Evolutionary conservation across 1,140 invertebrate species (phyloP), one percentile per base, ranked within the genome.

Genomic region (Protaetia brevitarsis): DNA sequence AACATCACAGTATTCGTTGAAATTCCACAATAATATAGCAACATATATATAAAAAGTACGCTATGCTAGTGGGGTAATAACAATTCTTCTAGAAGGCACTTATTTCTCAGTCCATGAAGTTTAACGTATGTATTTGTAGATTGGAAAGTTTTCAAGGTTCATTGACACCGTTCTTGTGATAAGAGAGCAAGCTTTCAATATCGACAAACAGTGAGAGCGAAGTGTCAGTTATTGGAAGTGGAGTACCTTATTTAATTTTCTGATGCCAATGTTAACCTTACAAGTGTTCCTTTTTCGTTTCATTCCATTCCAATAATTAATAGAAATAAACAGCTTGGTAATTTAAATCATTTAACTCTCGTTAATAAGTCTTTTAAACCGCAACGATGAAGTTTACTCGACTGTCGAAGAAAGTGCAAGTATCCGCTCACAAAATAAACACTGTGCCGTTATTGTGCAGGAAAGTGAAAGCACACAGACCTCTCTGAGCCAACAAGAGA

Each of bases 61-160:
- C n/a, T n/a, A n/a, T n/a, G n/a, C n/a, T n/a, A n/a, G n/a, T n/a
- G n/a, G n/a, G n/a, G n/a, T n/a, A n/a, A n/a, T n/a, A n/a, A n/a
- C n/a, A n/a, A n/a, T n/a, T n/a, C n/a, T n/a, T n/a, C n/a, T n/a
- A n/a, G n/a, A n/a, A n/a, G n/a, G n/a, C n/a, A n/a, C n/a, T n/a
- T n/a, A n/a, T n/a, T n/a, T n/a, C n/a, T n/a, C n/a, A 2, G 34
- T 36, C 8, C 34, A 8, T 36, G 1, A 10, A 5, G 10, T 37
- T 37, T 34, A 34, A 34, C 13, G 31, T 5, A 34, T 34, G 31
- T 34, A 5, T 34, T 34, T 8, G 31, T 37, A 37, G 41, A 51
- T 51, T 51, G 41, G 41, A 51, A 51, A 51, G 41, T 51, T 51
- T 51, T 51, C 41, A 51, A 51, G 41, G 41, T 51, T 51, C 41